phyloP scores from a whole-genome alignment of 2,888 invertebrate genomes.

The Drosophila meridionalis region DNA sequence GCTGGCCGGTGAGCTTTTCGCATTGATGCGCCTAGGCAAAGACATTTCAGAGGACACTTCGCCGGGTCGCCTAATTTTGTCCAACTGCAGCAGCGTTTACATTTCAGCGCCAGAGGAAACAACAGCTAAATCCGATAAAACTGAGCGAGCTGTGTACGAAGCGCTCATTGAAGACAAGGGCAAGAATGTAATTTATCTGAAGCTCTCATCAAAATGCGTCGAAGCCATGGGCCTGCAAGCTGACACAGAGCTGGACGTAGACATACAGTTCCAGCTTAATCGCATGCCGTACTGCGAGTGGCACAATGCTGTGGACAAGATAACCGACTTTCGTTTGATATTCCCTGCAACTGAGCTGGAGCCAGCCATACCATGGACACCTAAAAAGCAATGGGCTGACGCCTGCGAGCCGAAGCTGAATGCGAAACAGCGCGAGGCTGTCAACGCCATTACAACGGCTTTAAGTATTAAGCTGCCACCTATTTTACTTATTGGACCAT shows the following conservation, averaged over 20 bases:
- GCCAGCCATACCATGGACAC: conserved; percentile 89
- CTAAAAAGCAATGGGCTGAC: conserved; percentile 89
- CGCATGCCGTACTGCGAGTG: conserved; percentile 93
- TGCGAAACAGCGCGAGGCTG: conserved; percentile 91
- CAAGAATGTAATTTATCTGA: conserved; percentile 91
- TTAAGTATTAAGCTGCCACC: conserved; percentile 88
- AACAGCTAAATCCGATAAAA: conserved; percentile 54
- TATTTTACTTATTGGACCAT: conserved; percentile 91
- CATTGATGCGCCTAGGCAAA: conserved; percentile 89
- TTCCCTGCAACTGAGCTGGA: conserved; percentile 89
- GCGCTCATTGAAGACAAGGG: conserved; percentile 92
- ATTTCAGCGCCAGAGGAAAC: conserved; percentile 85
- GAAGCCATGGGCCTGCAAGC: conserved; percentile 87
- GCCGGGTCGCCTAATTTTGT: conserved; percentile 91
- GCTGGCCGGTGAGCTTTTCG: conserved; percentile 91
- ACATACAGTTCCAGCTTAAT: conserved; percentile 93
- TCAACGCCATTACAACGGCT: conserved; percentile 91
- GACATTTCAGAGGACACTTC: conserved; percentile 93
- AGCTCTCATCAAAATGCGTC: conserved; percentile 89
- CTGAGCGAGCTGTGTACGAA: conserved; percentile 88
- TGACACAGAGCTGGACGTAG: conserved; percentile 88
- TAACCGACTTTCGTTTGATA: conserved; percentile 89
- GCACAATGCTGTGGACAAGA: conserved; percentile 92
- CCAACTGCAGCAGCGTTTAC: conserved; percentile 90
- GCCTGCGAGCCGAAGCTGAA: conserved; percentile 89